A percentile compares a stretch with the other conserved stretches of the same genome.
Conservation (phyloP, 1,140 invertebrate species). For the Mamestra configurata region DNA sequence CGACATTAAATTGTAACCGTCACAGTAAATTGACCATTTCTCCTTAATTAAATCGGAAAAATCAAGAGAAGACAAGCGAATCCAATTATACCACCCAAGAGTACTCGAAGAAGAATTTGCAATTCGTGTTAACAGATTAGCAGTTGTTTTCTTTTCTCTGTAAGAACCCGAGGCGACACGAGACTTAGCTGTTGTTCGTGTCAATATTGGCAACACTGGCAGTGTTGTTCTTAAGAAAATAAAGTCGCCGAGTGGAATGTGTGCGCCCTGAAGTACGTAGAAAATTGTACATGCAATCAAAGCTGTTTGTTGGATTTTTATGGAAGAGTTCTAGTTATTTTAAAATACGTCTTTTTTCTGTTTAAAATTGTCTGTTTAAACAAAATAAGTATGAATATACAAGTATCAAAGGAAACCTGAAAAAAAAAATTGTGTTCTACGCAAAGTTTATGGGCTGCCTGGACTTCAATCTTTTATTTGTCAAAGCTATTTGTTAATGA, state of each 20-base stretch:
- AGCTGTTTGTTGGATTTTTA: not conserved
- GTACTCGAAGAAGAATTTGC: not conserved
- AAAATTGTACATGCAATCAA: not conserved
- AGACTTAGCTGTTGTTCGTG: not conserved
- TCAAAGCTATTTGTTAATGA: slow-evolving; percentile 13
- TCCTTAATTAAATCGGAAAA: not conserved
- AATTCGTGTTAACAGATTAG: not conserved
- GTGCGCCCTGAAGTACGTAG: not conserved
- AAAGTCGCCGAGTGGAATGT: not conserved
- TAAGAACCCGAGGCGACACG: not conserved
- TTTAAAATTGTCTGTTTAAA: too few species aligned
- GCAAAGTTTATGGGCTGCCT: not conserved
- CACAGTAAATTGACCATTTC: too few species aligned
- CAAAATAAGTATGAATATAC: too few species aligned
- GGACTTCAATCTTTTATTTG: not conserved
- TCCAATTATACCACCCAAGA: not conserved
- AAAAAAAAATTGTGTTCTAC: too few species aligned
- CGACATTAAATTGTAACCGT: too few species aligned
- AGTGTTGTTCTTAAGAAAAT: not conserved
- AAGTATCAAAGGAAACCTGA: too few species aligned
- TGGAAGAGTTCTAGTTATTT: too few species aligned
- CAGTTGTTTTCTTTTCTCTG: slow-evolving; percentile 1
- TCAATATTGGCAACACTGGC: slow-evolving; percentile 1
- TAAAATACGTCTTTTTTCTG: too few species aligned
- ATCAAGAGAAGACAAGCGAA: not conserved